phyloP scores from a whole-genome alignment of 2,888 invertebrate species.

The Napeogenes sylphis region DNA sequence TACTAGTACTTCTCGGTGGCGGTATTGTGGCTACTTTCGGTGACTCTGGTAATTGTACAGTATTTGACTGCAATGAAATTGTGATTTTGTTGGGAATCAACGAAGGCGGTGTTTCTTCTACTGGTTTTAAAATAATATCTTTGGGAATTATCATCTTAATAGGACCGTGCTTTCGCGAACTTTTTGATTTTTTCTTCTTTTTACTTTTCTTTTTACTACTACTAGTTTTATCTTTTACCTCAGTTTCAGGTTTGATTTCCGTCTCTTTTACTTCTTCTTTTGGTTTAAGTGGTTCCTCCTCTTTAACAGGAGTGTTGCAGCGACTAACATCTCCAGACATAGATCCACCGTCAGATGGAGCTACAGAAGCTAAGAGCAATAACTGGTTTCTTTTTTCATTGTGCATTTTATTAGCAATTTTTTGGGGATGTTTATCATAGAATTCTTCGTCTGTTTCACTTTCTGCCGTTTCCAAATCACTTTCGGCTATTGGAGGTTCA shows the following conservation, averaged over 20 bases:
- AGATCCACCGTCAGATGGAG: conserved; percentile 78
- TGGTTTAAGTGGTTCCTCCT: conserved; percentile 73
- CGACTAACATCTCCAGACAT: conserved; percentile 79
- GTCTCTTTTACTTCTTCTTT: conserved; percentile 75
- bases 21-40: conserved; percentile 36
- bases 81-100: conserved; percentile 68
- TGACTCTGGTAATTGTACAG: conserved; percentile 67
- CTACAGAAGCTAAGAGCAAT: conserved; percentile 79
- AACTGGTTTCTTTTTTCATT: conserved; percentile 86
- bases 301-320: conserved; percentile 79
- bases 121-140: conserved; percentile 59
- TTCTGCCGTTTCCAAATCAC: conserved; percentile 90
- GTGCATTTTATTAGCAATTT: conserved; percentile 82
- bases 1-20: conserved; percentile 33
- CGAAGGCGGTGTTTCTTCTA: conserved; percentile 43
- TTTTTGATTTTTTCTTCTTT: conserved; percentile 77
- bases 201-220: conserved; percentile 84
- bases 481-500: conserved; percentile 84
- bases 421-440: conserved; percentile 89
- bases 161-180: conserved; percentile 68
- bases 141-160: conserved; percentile 80
- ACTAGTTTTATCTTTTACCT: conserved; percentile 71
- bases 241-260: conserved; percentile 56
- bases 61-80: conserved; percentile 72
- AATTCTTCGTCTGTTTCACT: conserved; percentile 93